A percentile compares a stretch with the other conserved stretches of the same genome.
phyloP scores from a whole-genome alignment of 2,888 invertebrate species.

The Oligia strigilis region DNA sequence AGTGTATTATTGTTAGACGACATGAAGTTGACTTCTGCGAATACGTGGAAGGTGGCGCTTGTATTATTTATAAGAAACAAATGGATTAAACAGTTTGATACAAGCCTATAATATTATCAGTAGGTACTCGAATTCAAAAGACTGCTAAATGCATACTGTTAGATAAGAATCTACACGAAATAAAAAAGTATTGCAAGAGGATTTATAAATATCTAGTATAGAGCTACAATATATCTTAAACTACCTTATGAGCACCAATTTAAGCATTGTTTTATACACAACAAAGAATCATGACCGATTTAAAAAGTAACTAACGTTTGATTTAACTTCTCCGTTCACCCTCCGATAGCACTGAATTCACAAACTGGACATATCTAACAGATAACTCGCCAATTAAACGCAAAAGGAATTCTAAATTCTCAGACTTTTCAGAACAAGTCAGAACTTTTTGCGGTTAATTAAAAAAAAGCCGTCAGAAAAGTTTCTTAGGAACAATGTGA shows the following conservation, averaged over 20 bases:
- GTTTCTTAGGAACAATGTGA: constrained; percentile 54
- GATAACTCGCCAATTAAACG: constrained; percentile 58
- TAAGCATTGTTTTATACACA: not conserved
- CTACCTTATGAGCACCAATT: not conserved
- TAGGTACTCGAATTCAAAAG: not conserved
- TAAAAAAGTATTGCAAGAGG: not conserved
- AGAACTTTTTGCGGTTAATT: constrained; percentile 65
- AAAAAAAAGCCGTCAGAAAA: constrained; percentile 65
- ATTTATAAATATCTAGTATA: not conserved
- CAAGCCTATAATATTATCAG: not conserved
- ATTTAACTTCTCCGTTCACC: not conserved
- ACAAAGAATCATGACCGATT: not conserved
- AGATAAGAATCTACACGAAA: not conserved
- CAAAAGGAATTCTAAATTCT: constrained; percentile 54
- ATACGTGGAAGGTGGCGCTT: too few species aligned
- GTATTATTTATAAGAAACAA: not conserved
- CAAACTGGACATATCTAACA: constrained; percentile 26
- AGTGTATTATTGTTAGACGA: not conserved
- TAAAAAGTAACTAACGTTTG: not conserved
- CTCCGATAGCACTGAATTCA: not conserved
- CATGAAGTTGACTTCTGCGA: not conserved
- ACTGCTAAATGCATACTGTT: not conserved
- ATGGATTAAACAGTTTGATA: not conserved
- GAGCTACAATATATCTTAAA: not conserved
- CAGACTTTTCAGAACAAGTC: constrained; percentile 34